Evolutionary conservation across 2,888 invertebrate species (phyloP).

Genomic region (Atethmia centrago): DNA sequence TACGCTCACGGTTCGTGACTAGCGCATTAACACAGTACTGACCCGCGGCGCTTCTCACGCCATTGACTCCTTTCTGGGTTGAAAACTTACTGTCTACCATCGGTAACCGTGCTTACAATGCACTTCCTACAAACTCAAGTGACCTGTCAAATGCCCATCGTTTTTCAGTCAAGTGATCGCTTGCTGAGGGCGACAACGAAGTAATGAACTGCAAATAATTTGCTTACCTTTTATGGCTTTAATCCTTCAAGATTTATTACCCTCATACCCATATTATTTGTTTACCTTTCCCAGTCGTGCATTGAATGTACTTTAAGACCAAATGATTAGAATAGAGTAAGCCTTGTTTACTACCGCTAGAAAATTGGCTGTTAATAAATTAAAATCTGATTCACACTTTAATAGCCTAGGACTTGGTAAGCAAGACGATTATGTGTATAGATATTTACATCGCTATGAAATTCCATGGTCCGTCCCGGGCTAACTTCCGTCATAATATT

Average conservation of each 20-base stretch:
- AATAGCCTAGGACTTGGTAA: constrained; percentile 16
- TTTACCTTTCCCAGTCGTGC: constrained; percentile 15
- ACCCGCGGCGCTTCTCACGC: constrained; percentile 78
- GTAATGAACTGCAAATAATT: constrained; percentile 44
- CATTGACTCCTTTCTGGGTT: constrained; percentile 74
- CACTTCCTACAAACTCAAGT: constrained; percentile 47
- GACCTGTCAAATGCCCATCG: constrained; percentile 50
- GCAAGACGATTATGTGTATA: constrained; percentile 19
- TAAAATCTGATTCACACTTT: constrained; percentile 41
- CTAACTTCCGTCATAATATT: constrained; percentile 67
- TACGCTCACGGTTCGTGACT: constrained; percentile 72
- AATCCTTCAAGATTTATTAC: constrained; percentile 37
- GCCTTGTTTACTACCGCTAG: background rate
- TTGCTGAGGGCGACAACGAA: constrained; percentile 49
- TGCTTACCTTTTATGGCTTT: constrained; percentile 32
- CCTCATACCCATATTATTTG: constrained; percentile 24
- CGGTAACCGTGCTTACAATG: constrained; percentile 57
- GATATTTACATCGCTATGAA: constrained; percentile 44
- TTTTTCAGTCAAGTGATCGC: constrained; percentile 45
- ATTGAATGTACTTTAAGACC: constrained; percentile 17
- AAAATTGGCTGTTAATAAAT: constrained; percentile 25
- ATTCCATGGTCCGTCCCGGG: constrained; percentile 3
- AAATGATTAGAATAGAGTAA: constrained; percentile 17
- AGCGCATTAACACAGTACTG: constrained; percentile 72
- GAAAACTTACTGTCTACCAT: constrained; percentile 62